phyloP scores from a whole-genome alignment of 2,113 vertebrate species.

The Serinus canaria region DNA sequence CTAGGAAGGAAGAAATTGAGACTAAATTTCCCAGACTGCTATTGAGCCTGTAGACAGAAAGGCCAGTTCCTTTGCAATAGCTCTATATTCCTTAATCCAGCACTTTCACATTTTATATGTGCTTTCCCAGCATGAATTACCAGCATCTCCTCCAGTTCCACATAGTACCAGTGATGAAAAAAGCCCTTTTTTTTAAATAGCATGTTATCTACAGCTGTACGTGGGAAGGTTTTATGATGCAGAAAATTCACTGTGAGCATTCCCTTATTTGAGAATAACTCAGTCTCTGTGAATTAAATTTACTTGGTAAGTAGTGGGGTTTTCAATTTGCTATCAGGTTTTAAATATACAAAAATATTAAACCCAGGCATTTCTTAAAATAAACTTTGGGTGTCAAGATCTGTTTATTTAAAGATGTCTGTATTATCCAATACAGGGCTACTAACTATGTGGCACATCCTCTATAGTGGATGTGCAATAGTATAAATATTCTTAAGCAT shows the following conservation, averaged over 20 bases:
- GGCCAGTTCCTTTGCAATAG: not conserved
- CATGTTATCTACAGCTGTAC: not conserved
- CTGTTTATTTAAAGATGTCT: not conserved
- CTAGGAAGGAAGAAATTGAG: not conserved
- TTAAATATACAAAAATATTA: not conserved
- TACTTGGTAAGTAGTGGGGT: not conserved
- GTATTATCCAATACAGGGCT: not conserved
- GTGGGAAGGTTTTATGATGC: not conserved
- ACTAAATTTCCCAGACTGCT: not conserved
- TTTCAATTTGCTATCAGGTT: not conserved
- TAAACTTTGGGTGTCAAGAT: not conserved
- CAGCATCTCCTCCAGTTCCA: not conserved
- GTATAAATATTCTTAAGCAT: not conserved
- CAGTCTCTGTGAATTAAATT: not conserved
- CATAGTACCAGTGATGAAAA: not conserved
- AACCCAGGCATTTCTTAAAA: not conserved
- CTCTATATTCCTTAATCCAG: not conserved
- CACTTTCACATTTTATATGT: not conserved
- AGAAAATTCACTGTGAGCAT: not conserved
- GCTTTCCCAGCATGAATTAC: not conserved
- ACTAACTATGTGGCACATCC: not conserved
- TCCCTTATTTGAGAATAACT: not conserved
- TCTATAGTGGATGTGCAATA: not conserved
- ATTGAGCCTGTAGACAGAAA: not conserved
- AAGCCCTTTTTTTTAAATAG: not conserved